Percentiles rank a stretch among this genome's conserved stretches.
Evolutionary conservation across 2,113 vertebrate species (phyloP).

Genomic region (Scophthalmus maximus): DNA sequence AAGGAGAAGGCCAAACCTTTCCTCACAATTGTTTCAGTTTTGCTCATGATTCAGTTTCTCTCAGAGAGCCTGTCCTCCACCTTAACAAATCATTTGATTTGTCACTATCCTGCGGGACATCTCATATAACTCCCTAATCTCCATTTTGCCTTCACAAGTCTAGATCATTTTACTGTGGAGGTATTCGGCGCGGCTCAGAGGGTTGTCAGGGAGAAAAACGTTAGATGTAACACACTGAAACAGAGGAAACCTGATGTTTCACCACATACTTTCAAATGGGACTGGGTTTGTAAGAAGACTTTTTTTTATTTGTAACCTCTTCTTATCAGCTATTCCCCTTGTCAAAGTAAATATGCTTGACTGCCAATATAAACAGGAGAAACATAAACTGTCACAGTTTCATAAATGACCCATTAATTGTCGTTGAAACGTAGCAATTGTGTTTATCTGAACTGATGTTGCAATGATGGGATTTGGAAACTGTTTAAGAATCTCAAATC

Average conservation of each 20-base stretch:
- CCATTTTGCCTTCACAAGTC: slow-evolving; percentile 53
- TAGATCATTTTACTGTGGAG: slow-evolving; percentile 52
- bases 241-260: slow-evolving; percentile 34
- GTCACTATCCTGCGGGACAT: slow-evolving; percentile 55
- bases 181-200: slow-evolving; percentile 41
- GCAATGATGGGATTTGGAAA: slow-evolving; percentile 6
- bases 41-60: slow-evolving; percentile 57
- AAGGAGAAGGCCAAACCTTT: slow-evolving; percentile 55
- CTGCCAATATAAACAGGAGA: slow-evolving; percentile 52
- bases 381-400: neutral
- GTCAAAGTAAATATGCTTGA: slow-evolving; percentile 40
- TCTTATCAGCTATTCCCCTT: slow-evolving; percentile 45
- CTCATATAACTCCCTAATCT: slow-evolving; percentile 71
- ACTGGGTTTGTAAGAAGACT: slow-evolving; percentile 25
- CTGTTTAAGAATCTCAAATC: no score
- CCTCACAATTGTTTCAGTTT: slow-evolving; percentile 56
- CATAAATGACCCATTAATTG: slow-evolving; percentile 3
- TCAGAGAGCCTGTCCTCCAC: slow-evolving; percentile 37
- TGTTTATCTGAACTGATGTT: neutral
- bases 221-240: slow-evolving; percentile 27
- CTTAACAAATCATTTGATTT: slow-evolving; percentile 70
- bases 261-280: slow-evolving; percentile 13
- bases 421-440: slow-evolving; percentile 20
- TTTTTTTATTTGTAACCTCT: slow-evolving; percentile 34
- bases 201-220: slow-evolving; percentile 42